Evolutionary conservation across 2,888 invertebrate genomes (phyloP), one percentile per base, ranked within the genome.

Genomic region (Xanthia togata): DNA sequence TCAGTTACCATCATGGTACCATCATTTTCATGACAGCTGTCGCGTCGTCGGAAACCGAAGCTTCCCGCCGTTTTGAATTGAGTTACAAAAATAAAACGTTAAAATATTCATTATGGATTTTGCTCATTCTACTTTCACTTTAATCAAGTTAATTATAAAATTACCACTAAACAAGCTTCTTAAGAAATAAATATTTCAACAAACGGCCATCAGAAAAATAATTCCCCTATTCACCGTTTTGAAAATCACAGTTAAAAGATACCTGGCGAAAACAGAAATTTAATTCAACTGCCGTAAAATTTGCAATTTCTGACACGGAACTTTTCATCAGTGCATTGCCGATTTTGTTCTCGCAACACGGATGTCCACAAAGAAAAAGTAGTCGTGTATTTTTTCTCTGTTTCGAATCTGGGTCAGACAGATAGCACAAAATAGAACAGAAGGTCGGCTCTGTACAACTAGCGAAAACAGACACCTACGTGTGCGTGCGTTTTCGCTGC

Each of bases 301-400:
- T 55, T 55, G 35, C 77, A 62, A 64, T 82, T 76, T 71, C 59
- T 67, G 62, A 72, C 83, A 78, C 70, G 35, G 47, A 84, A 77
- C 84, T 83, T 83, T 84, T 77, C 80, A 65, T 70, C 81, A 81
- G 72, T 73, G 60, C 72, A 84, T 84, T 76, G 72, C n/a, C 59
- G 72, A 77, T 81, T 81, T 69, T 77, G 82, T 83, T 81, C 70
- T 73, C 67, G 73, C 55, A 63, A 81, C 77, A 81, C 81, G 67
- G 53, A 67, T 81, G 77, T 77, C 64, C 73, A 83, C 77, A 78
- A 84, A 84, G 67, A 81, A 84, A 84, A 77, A 31, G 67, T 65
- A 73, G 63, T 71, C 73, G 44, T 81, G 73, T 84, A 68, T 50
- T 83, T 77, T 82, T 84, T 73, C 31, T 63, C 60, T 63, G 23